Evolutionary conservation across 2,797 vertebrate species (phyloP).

Genomic region (Acridotheres tristis): DNA sequence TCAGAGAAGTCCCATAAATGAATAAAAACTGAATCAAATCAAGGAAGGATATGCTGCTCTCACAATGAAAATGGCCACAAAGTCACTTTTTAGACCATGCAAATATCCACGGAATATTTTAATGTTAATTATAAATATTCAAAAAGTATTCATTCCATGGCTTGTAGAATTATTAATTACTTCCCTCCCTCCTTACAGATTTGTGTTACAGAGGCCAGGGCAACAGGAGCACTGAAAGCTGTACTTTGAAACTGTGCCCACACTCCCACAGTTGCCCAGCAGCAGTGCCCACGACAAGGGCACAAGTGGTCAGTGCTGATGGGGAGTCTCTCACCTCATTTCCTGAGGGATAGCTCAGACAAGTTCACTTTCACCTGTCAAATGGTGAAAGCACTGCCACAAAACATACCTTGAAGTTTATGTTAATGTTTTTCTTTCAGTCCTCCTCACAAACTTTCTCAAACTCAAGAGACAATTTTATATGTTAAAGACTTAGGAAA

Average conservation of each 20-base stretch:
- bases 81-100: neutral
- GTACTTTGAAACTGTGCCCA: neutral
- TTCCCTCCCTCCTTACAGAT: neutral
- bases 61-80: neutral
- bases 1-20: neutral
- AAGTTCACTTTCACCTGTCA: neutral
- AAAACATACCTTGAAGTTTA: accelerated
- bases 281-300: accelerated
- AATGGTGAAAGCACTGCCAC: neutral
- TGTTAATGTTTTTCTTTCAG: accelerated
- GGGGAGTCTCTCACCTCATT: accelerated
- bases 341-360: neutral
- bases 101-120: neutral
- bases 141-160: neutral
- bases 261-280: neutral
- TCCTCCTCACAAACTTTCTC: neutral
- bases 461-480: neutral
- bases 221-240: neutral
- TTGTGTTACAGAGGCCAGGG: neutral
- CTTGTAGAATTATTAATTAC: neutral
- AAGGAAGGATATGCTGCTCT: neutral
- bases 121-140: neutral
- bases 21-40: neutral
- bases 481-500: neutral
- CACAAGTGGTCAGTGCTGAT: accelerated